Evolutionary conservation across 2,113 vertebrate genomes (phyloP).

Genomic region (Cheirogaleus medius): DNA sequence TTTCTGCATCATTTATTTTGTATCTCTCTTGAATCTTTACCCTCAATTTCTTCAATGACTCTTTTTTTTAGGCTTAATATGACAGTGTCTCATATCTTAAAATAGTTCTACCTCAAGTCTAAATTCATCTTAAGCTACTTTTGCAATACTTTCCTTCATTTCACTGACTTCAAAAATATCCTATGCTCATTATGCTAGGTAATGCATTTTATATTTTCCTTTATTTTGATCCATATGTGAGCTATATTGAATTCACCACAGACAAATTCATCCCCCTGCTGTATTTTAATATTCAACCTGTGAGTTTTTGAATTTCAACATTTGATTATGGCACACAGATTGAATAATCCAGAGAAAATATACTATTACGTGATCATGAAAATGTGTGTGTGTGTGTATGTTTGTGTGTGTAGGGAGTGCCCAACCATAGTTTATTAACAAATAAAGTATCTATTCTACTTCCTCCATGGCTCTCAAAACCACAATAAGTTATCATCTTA

Average conservation of each 20-base stretch:
- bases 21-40: background rate
- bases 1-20: background rate
- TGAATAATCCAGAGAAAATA: background rate
- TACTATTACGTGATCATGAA: background rate
- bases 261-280: background rate
- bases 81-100: background rate
- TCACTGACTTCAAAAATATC: background rate
- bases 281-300: background rate
- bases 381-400: background rate
- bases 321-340: background rate
- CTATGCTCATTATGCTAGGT: background rate
- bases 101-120: background rate
- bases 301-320: background rate
- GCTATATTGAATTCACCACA: background rate
- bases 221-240: background rate
- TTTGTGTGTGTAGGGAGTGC: fast-evolving
- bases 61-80: background rate
- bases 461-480: background rate
- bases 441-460: background rate
- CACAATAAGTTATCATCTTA: too few species aligned
- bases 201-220: background rate
- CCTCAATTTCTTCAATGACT: background rate
- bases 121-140: background rate
- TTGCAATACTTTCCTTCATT: background rate
- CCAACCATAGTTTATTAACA: background rate